phyloP scores from a whole-genome alignment of 1,140 invertebrate genomes.

The Telenomus remus region DNA sequence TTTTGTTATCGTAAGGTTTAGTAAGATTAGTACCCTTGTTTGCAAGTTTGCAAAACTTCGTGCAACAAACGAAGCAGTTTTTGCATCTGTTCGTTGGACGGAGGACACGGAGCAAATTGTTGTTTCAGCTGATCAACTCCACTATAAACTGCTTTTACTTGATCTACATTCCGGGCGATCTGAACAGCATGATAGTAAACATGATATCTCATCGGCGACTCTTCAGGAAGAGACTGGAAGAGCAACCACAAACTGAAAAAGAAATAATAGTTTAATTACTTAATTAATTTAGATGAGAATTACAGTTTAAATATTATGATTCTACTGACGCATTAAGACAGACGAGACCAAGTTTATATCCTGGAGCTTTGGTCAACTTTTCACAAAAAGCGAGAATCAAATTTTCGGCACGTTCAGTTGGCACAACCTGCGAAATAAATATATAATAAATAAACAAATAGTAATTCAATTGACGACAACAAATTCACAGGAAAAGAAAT shows the following conservation, averaged over 20 bases:
- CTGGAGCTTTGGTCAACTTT: constrained; percentile 93
- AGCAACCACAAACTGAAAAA: constrained; percentile 84
- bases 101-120: constrained; percentile 88
- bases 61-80: constrained; percentile 92
- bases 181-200: constrained; percentile 94
- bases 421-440: constrained; percentile 78
- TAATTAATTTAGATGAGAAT: not conserved
- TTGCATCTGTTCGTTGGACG: constrained; percentile 94
- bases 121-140: constrained; percentile 88
- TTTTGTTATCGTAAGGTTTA: no score
- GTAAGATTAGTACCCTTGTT: constrained; percentile 77
- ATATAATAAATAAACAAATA: not conserved
- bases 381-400: constrained; percentile 94
- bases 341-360: constrained; percentile 85
- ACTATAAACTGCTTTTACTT: constrained; percentile 87
- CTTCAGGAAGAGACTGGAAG: constrained; percentile 92
- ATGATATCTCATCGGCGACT: constrained; percentile 90
- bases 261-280: constrained; percentile 19
- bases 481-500: constrained; percentile 6
- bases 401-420: constrained; percentile 90
- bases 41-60: constrained; percentile 86
- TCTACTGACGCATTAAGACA: constrained; percentile 92
- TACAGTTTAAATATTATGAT: no score
- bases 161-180: constrained; percentile 90
- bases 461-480: constrained; percentile 9